Evolutionary conservation across 2,113 vertebrate genomes (phyloP).

Genomic region (Charadrius vociferus): DNA sequence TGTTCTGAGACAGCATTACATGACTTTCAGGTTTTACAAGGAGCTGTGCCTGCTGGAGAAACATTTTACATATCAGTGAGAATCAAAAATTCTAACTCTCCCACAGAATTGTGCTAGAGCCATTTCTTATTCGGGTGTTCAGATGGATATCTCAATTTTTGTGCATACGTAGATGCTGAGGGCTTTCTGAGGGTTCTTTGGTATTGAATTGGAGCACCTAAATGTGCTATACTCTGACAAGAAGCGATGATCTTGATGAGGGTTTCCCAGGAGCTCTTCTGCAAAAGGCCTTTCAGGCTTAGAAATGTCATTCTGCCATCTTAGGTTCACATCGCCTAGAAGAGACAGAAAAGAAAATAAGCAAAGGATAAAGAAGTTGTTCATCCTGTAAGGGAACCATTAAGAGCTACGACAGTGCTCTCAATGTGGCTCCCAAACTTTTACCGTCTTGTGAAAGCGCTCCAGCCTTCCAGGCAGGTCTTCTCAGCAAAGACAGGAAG

Average conservation of each 20-base stretch:
- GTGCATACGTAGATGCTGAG: neutral
- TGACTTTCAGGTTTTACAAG: neutral
- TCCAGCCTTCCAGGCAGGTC: neutral
- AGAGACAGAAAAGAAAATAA: neutral
- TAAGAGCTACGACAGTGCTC: neutral
- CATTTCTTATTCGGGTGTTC: neutral
- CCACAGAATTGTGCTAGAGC: neutral
- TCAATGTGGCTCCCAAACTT: neutral
- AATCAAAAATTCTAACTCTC: neutral
- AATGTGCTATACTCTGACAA: neutral
- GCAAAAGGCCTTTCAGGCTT: neutral
- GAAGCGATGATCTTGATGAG: neutral
- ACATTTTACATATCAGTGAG: neutral
- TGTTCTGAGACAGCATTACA: neutral
- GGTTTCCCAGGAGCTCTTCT: neutral
- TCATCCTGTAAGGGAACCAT: neutral
- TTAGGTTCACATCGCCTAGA: neutral
- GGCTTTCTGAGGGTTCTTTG: neutral
- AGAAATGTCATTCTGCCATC: neutral
- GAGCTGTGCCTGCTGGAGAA: neutral
- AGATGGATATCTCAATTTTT: neutral
- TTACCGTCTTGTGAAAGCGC: neutral
- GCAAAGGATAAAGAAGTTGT: neutral
- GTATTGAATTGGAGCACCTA: neutral
- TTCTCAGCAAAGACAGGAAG: neutral